phyloP scores from a whole-genome alignment of 2,113 vertebrate species.

The Calidris pygmaea region DNA sequence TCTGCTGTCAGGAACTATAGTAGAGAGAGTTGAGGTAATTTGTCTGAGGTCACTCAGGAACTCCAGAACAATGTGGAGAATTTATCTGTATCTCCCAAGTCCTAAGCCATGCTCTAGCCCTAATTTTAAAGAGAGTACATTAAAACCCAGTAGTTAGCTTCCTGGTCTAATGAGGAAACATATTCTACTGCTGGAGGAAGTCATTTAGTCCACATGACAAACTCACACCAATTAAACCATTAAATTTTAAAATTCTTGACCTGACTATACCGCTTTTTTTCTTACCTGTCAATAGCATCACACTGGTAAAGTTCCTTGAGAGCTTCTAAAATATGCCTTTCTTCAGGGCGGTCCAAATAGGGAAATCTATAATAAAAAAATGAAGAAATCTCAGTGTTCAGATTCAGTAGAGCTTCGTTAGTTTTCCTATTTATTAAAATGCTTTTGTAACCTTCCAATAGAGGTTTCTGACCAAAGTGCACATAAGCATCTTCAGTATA shows the following conservation, averaged over 20 bases:
- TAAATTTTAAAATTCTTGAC: neutral
- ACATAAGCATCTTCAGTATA: neutral
- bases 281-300: constrained; percentile 93
- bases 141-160: neutral
- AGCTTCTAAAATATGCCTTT: constrained; percentile 92
- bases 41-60: neutral
- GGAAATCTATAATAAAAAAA: constrained; percentile 84
- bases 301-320: constrained; percentile 95
- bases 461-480: neutral
- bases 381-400: neutral
- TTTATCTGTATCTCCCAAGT: neutral
- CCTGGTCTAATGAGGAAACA: neutral
- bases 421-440: neutral
- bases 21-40: neutral
- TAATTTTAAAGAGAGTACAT: neutral
- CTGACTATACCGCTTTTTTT: neutral
- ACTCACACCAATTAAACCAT: neutral
- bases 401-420: neutral
- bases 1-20: neutral
- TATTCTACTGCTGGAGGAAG: neutral
- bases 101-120: neutral
- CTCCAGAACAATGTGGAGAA: neutral
- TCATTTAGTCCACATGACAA: neutral
- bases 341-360: constrained; percentile 92
- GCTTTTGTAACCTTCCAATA: neutral